Base-by-base conservation (phyloP, 2,113 vertebrate genomes). In the Pipa parva region DNA sequence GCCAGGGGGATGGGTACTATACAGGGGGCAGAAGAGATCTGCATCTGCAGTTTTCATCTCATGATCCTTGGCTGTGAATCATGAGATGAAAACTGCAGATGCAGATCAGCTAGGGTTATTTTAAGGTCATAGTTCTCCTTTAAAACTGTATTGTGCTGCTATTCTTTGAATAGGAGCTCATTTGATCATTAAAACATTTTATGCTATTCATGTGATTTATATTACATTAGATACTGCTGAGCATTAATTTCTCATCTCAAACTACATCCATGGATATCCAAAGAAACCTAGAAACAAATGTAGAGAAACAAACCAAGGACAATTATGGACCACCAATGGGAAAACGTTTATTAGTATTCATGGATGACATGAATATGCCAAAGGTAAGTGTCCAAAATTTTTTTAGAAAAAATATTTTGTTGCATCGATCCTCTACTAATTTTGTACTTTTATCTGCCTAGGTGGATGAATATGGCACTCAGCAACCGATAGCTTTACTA, bases 351-450 rank as follows among this genome's bases (percentile, higher is more conserved):
- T 75, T 97, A 57, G 84, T 98, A 28, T 97, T 97, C 77, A 92
- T 99, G 80, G 97, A 99, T 63, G 96, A 99, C 63, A 87, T 99
- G 86, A 99, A 97, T 45, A 98, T 99, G 95, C 95, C 97, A 20
- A 89, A 85, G 90, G 97, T 98, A 66, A 63, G 49, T 49, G 12
- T 36, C 15, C 29, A 31, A 6, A 31, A 31, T 31, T 31, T 31
- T 5, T 31, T 31, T 31, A 31, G 10, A 6, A 6, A 31, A 6
- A 31, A 10, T 31, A 31, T 31, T 31, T 6, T 31, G 5, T 31
- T 31, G 10, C 10, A 31, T 31, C 10, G 5, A 6, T 6, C 29
- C 29, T 31, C 29, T 31, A 31, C 4, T 5, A 31, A 31, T 31
- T 58, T 17, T 5, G 49, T 74, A 11, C 25, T 22, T 49, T 70